Evolutionary conservation across 2,113 vertebrate species (phyloP), one percentile per base, ranked within the genome.

Genomic region (Rhipidura dahli): DNA sequence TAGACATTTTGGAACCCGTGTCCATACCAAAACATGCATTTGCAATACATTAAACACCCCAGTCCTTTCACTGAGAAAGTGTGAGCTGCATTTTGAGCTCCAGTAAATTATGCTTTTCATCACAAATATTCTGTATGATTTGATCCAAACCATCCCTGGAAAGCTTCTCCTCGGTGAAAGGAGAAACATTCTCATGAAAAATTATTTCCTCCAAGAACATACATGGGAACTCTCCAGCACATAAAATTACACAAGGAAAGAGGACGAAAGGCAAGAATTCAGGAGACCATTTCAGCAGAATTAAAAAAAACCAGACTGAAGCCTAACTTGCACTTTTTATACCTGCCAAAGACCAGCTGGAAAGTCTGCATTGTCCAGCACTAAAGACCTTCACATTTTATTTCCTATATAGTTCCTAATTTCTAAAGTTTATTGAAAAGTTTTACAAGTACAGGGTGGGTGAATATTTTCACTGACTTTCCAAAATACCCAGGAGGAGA

Each of bases 201-300:
- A 93, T 79, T 76, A 87, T 84, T 96, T 92, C 93, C 91, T 94
- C 61, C 61, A 82, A 72, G 80, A 95, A 91, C 73, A 89, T 75
- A 89, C 79, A 81, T 60, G 83, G 61, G 87, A 92, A 90, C 56
- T 87, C 83, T 91, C 60, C 65, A 84, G 69, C 61, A 92, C 69
- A 79, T 78, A 94, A 89, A 87, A 56, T 56, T 68, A 71, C 71
- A 71, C 49, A n/a, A 49, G 33, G 65, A 71, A 63, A 96, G 64
- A 83, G 28, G 61, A 91, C 10, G 5, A 42, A 87, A 81, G 47
- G 82, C 23, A 70, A 92, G 89, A 89, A 75, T 51, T 54, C 18
- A 86, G 53, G 23, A 80, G 47, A 79, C 17, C 16, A 35, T 86
- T 90, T 82, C 31, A 83, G 71, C 63, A 49, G 35, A 93, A 83